Base-by-base conservation (phyloP, 2,888 invertebrate species). In the Drosophila prostipennis region DNA sequence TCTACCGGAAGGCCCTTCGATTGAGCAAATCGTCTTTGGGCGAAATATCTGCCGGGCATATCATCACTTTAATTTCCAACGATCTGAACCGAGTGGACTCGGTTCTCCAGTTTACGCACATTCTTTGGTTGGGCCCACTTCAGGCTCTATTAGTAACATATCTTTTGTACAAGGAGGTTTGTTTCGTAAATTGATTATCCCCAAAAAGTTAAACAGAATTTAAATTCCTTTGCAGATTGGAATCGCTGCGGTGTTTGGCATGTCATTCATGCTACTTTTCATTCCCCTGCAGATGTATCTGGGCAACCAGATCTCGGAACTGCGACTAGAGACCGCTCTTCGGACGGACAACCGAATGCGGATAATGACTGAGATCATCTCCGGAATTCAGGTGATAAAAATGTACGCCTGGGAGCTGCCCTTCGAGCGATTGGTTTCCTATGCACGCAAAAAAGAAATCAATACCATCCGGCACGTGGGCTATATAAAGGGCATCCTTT, bases 351-450 rank as follows among this genome's bases (percentile, higher is more conserved):
- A 97, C 90, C 94, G 98, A 60, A 96, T 98, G 8, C 94, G 97
- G 3, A 93, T 98, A 51, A 98, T 98, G 95, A 97, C 96, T 88
- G 98, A 98, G 92, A 95, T 97, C 26, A 95, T 98, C 37, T 94
- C 95, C 80, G 98, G 97, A 1, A 96, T 97, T 89, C 95, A 97
- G 92, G 97, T 98, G 0, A 96, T 98, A 73, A 98, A 98, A 93
- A 98, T 98, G 98, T 98, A 98, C 89, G 96, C 98, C 0, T 98
- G 98, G 96, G 98, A 98, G 90, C 94, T 94, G 82, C 96, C 98
- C 0, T 98, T 98, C 89, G 94, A 95, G 32, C 94, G 94, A 74
- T 93, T 98, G 59, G 95, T 98, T 0, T 94, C 93, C 5, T 81
- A 93, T 42, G 94, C 95, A 0, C 92, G 97, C 89, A 92, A 91